Conservation (phyloP, 2,888 invertebrate species). For the Furcula furcula region DNA sequence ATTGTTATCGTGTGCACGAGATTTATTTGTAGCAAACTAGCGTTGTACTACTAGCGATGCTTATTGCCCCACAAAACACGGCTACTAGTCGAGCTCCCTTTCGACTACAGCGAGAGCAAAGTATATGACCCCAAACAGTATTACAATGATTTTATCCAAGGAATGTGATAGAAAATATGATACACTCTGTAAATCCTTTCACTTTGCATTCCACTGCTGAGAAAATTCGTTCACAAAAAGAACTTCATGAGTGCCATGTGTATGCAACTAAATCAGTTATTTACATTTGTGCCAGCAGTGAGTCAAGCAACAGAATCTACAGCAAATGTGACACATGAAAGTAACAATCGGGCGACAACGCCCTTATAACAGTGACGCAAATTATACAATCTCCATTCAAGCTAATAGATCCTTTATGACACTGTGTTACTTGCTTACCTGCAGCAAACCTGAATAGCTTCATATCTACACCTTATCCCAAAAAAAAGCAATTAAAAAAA, state of each 20-base stretch:
- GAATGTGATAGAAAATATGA: slow-evolving; percentile 8
- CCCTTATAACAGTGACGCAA: too few species aligned
- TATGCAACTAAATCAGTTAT: slow-evolving; percentile 32
- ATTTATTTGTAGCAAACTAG: neutral
- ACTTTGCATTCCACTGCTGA: slow-evolving; percentile 28
- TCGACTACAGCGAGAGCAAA: neutral
- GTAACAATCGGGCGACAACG: slow-evolving; percentile 4
- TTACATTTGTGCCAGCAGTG: slow-evolving; percentile 43
- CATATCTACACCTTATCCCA: too few species aligned
- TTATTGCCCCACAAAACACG: neutral
- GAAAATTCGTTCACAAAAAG: slow-evolving; percentile 12
- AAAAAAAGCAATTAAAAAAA: too few species aligned
- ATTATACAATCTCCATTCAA: too few species aligned
- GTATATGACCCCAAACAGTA: neutral
- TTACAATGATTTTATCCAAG: neutral
- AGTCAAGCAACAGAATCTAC: slow-evolving; percentile 61
- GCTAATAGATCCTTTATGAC: too few species aligned
- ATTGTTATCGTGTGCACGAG: neutral
- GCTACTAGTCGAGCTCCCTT: neutral
- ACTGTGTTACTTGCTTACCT: too few species aligned
- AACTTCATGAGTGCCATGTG: slow-evolving; percentile 27
- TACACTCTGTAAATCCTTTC: slow-evolving; percentile 50
- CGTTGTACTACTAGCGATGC: neutral
- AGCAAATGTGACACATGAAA: slow-evolving; percentile 34
- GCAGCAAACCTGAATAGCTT: too few species aligned